Evolutionary conservation across 2,888 invertebrate genomes (phyloP).

Genomic region (Harpagoxenus sublaevis): DNA sequence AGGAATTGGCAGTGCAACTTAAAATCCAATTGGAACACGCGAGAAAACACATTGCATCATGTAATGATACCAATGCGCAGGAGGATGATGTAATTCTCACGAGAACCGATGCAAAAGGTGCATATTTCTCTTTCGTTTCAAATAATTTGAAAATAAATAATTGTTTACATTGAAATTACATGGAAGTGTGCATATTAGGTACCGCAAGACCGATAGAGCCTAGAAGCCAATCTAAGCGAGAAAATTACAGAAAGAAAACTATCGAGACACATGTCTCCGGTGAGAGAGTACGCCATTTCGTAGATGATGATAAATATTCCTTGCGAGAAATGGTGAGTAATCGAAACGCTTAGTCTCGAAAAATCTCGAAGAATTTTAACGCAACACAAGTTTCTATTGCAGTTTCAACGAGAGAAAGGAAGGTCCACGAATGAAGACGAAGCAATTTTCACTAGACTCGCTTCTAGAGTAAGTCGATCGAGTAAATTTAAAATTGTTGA

Average conservation of each 20-base stretch:
- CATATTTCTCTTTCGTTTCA: neutral
- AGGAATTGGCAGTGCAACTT: slow-evolving; percentile 90
- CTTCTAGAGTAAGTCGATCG: slow-evolving; percentile 86
- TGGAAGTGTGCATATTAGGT: slow-evolving; percentile 80
- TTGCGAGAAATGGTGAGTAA: slow-evolving; percentile 92
- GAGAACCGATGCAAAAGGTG: slow-evolving; percentile 89
- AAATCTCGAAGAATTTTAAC: neutral
- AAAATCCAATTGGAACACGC: slow-evolving; percentile 92
- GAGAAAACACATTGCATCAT: slow-evolving; percentile 86
- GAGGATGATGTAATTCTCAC: slow-evolving; percentile 88
- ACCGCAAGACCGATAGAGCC: slow-evolving; percentile 89
- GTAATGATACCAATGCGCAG: slow-evolving; percentile 37
- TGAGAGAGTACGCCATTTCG: slow-evolving; percentile 93
- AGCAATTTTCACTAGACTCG: slow-evolving; percentile 92
- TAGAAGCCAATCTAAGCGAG: slow-evolving; percentile 80
- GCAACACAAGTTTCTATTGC: slow-evolving; percentile 76
- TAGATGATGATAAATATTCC: slow-evolving; percentile 95
- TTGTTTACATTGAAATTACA: neutral
- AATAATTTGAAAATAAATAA: neutral
- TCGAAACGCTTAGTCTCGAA: neutral
- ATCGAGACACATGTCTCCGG: slow-evolving; percentile 90
- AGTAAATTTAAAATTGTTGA: slow-evolving; percentile 23
- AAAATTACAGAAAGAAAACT: slow-evolving; percentile 87
- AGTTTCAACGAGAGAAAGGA: slow-evolving; percentile 94
- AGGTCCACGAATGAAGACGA: slow-evolving; percentile 93